Evolutionary conservation across 2,797 vertebrate species (phyloP).

Genomic region (Linurgus olivaceus): DNA sequence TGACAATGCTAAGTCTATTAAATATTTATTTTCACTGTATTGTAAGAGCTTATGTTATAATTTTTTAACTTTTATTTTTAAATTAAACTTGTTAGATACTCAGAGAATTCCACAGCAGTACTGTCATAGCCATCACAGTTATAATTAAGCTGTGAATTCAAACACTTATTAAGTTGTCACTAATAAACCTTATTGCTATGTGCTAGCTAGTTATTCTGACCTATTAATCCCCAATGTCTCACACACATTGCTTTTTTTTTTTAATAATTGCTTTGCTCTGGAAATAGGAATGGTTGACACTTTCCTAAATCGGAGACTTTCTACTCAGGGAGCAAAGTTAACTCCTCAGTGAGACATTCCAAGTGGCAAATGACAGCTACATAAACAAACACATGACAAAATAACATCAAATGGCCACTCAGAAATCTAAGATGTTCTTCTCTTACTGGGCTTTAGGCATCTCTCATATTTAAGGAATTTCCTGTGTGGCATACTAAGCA

Average conservation of each 20-base stretch:
- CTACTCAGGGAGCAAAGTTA: neutral
- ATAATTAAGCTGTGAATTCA: neutral
- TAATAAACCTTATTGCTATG: neutral
- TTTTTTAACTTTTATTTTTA: neutral
- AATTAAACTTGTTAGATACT: neutral
- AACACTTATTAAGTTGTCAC: neutral
- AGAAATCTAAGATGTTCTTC: neutral
- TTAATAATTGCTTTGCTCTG: neutral
- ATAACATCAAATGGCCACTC: conserved; percentile 8
- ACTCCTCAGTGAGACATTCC: neutral
- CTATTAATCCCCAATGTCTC: neutral
- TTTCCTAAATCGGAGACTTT: neutral
- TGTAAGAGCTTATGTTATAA: neutral
- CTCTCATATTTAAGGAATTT: conserved; percentile 21
- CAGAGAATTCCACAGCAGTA: neutral
- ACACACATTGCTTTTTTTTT: neutral
- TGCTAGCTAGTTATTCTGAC: neutral
- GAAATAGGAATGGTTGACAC: neutral
- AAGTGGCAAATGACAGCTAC: conserved; percentile 26
- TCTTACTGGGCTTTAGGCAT: neutral
- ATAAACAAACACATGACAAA: conserved; percentile 22
- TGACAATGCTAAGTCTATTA: neutral
- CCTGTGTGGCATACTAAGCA: neutral
- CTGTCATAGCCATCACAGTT: neutral
- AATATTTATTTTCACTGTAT: neutral